Percentiles rank a stretch among this genome's conserved stretches.
phyloP scores from a whole-genome alignment of 2,888 invertebrate species.

The Orgyia antiqua region DNA sequence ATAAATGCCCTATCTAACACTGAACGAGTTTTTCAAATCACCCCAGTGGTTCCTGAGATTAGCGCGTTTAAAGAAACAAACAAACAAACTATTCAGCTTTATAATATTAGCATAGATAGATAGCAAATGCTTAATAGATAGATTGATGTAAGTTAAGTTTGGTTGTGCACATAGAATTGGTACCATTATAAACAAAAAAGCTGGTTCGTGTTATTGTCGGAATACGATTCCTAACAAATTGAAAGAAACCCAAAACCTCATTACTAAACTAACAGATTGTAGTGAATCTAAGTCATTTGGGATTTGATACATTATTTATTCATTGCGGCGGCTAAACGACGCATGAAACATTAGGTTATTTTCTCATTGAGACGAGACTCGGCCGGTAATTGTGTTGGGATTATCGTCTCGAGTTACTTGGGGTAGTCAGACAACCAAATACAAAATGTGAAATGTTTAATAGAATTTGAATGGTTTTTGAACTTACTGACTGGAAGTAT shows the following conservation, averaged over 20 bases:
- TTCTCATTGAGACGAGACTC: conserved; percentile 52
- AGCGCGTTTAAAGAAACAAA: too few species aligned
- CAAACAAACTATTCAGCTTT: too few species aligned
- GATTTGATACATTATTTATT: conserved; percentile 30
- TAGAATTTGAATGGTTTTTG: conserved; percentile 25
- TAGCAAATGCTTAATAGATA: too few species aligned
- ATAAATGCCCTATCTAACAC: too few species aligned
- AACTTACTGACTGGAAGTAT: conserved; percentile 6
- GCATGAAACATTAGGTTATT: conserved; percentile 56
- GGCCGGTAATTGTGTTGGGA: conserved; percentile 50
- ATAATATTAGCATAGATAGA: too few species aligned
- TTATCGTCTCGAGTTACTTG: conserved; percentile 51
- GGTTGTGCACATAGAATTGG: too few species aligned
- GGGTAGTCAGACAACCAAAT: conserved; percentile 26
- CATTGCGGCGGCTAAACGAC: conserved; percentile 30
- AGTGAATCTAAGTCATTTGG: conserved; percentile 12
- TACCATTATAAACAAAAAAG: too few species aligned
- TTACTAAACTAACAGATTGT: conserved; percentile 10
- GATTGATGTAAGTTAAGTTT: too few species aligned
- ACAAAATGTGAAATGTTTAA: conserved; percentile 23
- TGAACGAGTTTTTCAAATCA: too few species aligned
- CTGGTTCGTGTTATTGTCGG: too few species aligned
- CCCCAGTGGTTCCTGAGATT: too few species aligned
- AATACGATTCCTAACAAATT: too few species aligned
- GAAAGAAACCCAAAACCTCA: conserved; percentile 23